Evolutionary conservation across 2,113 vertebrate genomes (phyloP).

Genomic region (Craseonycteris thonglongyai): DNA sequence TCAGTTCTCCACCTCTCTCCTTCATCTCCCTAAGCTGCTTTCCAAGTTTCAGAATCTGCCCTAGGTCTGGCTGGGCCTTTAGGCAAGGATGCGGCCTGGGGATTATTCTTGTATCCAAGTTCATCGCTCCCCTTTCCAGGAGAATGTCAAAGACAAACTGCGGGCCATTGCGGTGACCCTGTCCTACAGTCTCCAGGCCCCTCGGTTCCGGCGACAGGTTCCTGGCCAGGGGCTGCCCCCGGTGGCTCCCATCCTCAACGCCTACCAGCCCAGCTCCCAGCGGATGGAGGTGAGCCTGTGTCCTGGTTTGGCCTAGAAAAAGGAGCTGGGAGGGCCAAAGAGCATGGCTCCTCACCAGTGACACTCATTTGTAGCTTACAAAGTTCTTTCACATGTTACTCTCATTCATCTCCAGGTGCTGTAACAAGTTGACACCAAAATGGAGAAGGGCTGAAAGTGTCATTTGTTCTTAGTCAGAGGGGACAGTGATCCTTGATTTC

Average conservation of each 20-base stretch:
- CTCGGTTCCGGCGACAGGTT: slow-evolving; percentile 73
- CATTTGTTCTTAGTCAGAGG: background rate
- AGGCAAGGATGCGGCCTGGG: background rate
- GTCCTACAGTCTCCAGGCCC: slow-evolving; percentile 84
- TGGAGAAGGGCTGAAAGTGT: background rate
- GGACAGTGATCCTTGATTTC: background rate
- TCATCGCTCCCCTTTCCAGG: slow-evolving; percentile 73
- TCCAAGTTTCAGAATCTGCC: background rate
- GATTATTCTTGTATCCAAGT: background rate
- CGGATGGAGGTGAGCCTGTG: slow-evolving; percentile 82
- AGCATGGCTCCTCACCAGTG: background rate
- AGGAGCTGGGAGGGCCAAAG: background rate
- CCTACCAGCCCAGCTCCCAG: slow-evolving; percentile 82
- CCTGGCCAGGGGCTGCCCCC: slow-evolving; percentile 74
- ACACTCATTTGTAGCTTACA: background rate
- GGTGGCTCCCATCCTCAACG: slow-evolving; percentile 84
- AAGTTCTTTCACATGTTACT: background rate
- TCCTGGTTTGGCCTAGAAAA: background rate
- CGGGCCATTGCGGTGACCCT: slow-evolving; percentile 87
- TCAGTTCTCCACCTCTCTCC: background rate
- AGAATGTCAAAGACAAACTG: slow-evolving; percentile 90
- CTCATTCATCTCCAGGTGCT: background rate
- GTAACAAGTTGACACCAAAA: background rate
- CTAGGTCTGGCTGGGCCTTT: background rate
- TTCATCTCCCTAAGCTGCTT: background rate